Base-by-base conservation (phyloP, 2,888 invertebrate genomes). In the Chloroclystis v-ata region DNA sequence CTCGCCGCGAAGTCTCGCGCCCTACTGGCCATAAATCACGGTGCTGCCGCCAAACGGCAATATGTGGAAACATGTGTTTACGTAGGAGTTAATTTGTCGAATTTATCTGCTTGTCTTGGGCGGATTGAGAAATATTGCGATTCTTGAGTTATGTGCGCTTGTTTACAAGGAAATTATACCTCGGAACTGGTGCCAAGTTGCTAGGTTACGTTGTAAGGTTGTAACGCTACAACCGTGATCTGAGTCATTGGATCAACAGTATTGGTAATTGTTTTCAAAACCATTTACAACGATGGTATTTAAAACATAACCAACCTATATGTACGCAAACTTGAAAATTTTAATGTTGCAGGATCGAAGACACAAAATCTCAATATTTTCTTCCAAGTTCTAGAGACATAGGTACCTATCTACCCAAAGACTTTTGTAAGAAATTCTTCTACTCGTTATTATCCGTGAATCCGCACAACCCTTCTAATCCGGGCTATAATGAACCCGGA, bases 1-100 rank as follows among this genome's bases (percentile, higher is more conserved):
- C 47, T 57, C 57, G 47, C 61, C 59, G 55, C 69, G 69, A 66
- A 52, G 55, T 57, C 55, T 61, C 44, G 56, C 74, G 67, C 80
- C 80, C 83, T 71, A 65, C 55, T 72, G 72, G n/a, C 72, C 57
- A 85, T 87, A 87, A 87, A 87, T 87, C 86, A 84, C 68, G 67
- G 78, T 77, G 82, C 78, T 79, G 84, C 84, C 81, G 73, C 80
- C 82, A 75, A 67, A 67, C 81, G 80, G 77, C 81, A 84, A 84
- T 85, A 84, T 85, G 78, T 82, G 82, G 80, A 81, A 85, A 86
- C 86, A 85, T 81, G 84, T 87, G 86, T 87, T 85, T 85, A 84
- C 86, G 74, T 72, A 77, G 77, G 74, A 82, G 86, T 86, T 87
- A 87, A 87, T 87, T 87, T 86, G 86, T 82, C 77, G 82, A 82